These are phyloP conservation scores for Apoderus coryli DNA, from an alignment of 2,888 invertebrate genomes.

Conservation along the genomic window DNA sequence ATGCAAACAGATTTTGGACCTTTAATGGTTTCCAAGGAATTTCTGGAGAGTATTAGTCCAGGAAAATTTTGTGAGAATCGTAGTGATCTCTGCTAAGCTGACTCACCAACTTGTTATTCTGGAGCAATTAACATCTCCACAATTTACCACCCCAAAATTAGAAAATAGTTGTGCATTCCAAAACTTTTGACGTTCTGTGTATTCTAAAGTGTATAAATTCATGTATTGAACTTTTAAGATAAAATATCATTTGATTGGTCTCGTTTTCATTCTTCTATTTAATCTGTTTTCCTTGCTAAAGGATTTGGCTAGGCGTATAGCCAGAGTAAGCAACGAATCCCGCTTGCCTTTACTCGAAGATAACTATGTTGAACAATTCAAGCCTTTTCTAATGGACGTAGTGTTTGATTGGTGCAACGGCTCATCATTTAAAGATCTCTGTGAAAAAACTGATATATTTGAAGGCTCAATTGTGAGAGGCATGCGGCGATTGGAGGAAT, in stretches of 20 bases:
- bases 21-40: too few species aligned
- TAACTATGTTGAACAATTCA: slow-evolving; percentile 79
- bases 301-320: slow-evolving; percentile 86
- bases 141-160: too few species aligned
- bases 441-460: slow-evolving; percentile 92
- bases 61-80: too few species aligned
- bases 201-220: too few species aligned
- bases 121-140: too few species aligned
- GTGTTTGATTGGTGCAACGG: slow-evolving; percentile 95
- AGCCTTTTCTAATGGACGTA: slow-evolving; percentile 93
- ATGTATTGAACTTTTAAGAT: too few species aligned
- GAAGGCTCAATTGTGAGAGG: slow-evolving; percentile 86
- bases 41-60: too few species aligned
- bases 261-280: neutral
- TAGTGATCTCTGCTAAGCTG: too few species aligned
- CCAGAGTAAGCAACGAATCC: slow-evolving; percentile 71
- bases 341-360: slow-evolving; percentile 84
- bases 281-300: slow-evolving; percentile 30
- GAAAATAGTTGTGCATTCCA: too few species aligned
- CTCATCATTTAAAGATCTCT: slow-evolving; percentile 76
- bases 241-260: neutral
- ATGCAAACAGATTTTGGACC: too few species aligned
- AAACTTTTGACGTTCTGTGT: too few species aligned
- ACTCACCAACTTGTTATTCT: too few species aligned
- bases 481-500: slow-evolving; percentile 92